Evolutionary conservation across 1,140 invertebrate species (phyloP), one percentile per base, ranked within the genome.

Genomic region (Brachionus calyciflorus): DNA sequence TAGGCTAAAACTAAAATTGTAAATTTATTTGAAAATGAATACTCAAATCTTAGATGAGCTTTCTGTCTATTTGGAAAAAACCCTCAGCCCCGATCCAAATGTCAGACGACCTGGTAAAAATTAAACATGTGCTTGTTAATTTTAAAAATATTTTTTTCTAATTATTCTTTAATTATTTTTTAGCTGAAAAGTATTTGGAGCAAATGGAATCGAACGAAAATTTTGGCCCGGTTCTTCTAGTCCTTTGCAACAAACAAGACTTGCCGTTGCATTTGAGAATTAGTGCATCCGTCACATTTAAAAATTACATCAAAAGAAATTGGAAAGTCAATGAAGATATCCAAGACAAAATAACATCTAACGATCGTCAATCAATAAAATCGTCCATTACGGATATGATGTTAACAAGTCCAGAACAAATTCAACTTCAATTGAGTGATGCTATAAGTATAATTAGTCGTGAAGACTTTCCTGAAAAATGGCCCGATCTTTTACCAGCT

Each of bases 241-340:
- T 97, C 91, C 80, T 86, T 97, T 7, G 89, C 96, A 69, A 90
- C 93, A 78, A 93, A 92, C 80, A 79, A 81, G 89, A 90, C 79
- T 86, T 91, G 26, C 90, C 93, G 79, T 84, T 91, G 78, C 82
- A 90, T 5, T 91, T 96, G 55, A 87, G 93, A 80, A 87, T 94
- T 48, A 91, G 93, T 41, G 92, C 92, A 53, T 90, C 94, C 49
- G 91, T 98, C 79, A 91, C 91, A 14, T 96, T 99, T 81, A 99
- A 99, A 84, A 99, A 99, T 85, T 96, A 91, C 84, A 89, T 97
- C 5, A 97, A 96, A 84, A 87, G 93, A 70, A 95, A 97, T 86
- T 99, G 96, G 96, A 87, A 87, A 89, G 88, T 28, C 44, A 46
- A 30, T 60, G 92, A 92, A 85, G 92, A 94, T 85, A 82, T 79